Evolutionary conservation across 1,140 invertebrate genomes (phyloP).

Genomic region (Bombus waltoni): DNA sequence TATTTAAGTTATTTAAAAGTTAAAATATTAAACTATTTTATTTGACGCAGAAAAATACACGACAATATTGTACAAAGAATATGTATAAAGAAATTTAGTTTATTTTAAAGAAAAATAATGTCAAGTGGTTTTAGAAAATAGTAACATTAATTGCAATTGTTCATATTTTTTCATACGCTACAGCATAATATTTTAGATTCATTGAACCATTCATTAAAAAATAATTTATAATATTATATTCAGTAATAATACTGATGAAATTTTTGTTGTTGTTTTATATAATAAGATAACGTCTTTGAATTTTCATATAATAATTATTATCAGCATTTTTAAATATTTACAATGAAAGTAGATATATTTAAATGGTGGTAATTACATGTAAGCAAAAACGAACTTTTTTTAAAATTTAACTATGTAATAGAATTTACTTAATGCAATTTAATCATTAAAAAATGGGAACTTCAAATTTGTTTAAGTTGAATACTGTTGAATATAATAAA

Average conservation of each 20-base stretch:
- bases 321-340: neutral
- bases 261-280: neutral
- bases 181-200: neutral
- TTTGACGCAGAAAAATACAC: neutral
- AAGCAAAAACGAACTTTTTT: neutral
- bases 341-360: neutral
- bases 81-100: neutral
- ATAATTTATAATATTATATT: constrained; percentile 2
- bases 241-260: neutral
- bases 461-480: constrained; percentile 11
- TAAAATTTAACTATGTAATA: neutral
- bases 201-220: neutral
- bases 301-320: neutral
- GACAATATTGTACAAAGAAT: neutral
- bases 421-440: constrained; percentile 20
- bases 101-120: neutral
- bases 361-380: neutral
- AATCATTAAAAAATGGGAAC: neutral
- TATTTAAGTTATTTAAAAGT: no score
- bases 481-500: constrained; percentile 39
- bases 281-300: neutral
- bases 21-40: neutral
- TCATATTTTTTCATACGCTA: neutral
- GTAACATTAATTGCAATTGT: neutral
- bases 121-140: neutral